Evolutionary conservation across 2,113 vertebrate genomes (phyloP).

Genomic region (Ictalurus furcatus): DNA sequence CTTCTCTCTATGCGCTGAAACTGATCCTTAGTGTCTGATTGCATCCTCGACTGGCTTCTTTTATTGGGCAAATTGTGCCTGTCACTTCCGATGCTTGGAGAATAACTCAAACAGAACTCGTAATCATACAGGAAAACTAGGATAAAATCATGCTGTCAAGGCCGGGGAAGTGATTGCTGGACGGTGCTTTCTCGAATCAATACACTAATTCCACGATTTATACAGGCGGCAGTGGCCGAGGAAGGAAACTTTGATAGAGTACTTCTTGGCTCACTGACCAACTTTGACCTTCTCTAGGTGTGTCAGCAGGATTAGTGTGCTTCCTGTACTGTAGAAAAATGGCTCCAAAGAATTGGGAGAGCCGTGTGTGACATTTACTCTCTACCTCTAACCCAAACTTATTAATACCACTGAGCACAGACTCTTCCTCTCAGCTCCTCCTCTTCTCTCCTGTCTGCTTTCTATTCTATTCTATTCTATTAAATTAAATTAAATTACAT

Average conservation of each 20-base stretch:
- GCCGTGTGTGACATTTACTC: conserved; percentile 83
- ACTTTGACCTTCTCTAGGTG: conserved; percentile 97
- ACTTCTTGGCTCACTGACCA: conserved; percentile 99
- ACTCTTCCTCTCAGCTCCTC: conserved; percentile 71
- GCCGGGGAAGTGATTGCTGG: conserved; percentile 97
- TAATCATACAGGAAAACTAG: conserved; percentile 99
- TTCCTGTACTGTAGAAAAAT: conserved; percentile 88
- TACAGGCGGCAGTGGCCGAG: conserved; percentile 88
- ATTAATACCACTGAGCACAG: conserved; percentile 84
- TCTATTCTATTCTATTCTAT: conserved; percentile 48
- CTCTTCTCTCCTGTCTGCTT: conserved; percentile 66
- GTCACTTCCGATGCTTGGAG: conserved; percentile 97
- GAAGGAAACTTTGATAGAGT: conserved; percentile 97
- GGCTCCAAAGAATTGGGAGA: conserved; percentile 87
- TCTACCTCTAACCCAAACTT: conserved; percentile 78
- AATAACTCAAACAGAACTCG: conserved; percentile 99
- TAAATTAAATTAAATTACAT: too few species aligned
- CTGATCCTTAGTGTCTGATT: conserved; percentile 82
- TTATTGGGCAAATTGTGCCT: conserved; percentile 99
- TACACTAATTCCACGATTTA: conserved; percentile 99
- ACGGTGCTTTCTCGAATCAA: conserved; percentile 94
- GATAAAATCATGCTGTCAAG: conserved; percentile 99
- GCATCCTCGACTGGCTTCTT: conserved; percentile 91
- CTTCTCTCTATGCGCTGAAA: conserved; percentile 58
- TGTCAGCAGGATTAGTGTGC: conserved; percentile 89